Percentiles rank a stretch among this genome's conserved stretches.
These are phyloP conservation scores for Sycophaga agraensis DNA, from an alignment of 1,140 invertebrate species.

Conservation along the genomic window DNA sequence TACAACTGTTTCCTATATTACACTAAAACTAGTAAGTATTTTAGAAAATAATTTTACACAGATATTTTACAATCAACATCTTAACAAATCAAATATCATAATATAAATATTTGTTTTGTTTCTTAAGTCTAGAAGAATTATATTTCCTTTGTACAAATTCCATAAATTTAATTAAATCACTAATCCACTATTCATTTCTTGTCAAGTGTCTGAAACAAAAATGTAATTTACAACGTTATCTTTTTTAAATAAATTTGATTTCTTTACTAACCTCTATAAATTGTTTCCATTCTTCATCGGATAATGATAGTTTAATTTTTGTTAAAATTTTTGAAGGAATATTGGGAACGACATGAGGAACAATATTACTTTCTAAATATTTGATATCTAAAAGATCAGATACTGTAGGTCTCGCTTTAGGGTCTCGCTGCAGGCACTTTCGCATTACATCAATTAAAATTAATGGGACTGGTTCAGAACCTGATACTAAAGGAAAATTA, in stretches of 20 bases:
- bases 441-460: slow-evolving; percentile 64
- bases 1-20: slow-evolving; percentile 9
- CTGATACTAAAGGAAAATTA: slow-evolving; percentile 64
- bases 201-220: slow-evolving; percentile 36
- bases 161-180: background rate
- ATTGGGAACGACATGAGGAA: slow-evolving; percentile 8
- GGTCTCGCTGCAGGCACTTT: slow-evolving; percentile 71
- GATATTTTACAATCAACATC: slow-evolving; percentile 7
- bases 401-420: slow-evolving; percentile 70
- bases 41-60: slow-evolving; percentile 11
- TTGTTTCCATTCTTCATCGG: slow-evolving; percentile 48
- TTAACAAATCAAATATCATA: background rate
- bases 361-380: slow-evolving; percentile 52
- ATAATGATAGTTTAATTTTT: slow-evolving; percentile 45
- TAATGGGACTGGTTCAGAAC: slow-evolving; percentile 48
- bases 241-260: background rate
- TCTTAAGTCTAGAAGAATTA: background rate
- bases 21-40: slow-evolving; percentile 5
- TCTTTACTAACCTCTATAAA: slow-evolving; percentile 40
- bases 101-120: background rate
- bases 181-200: slow-evolving; percentile 20
- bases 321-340: slow-evolving; percentile 41
- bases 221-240: background rate
- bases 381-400: slow-evolving; percentile 69
- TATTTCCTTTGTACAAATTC: slow-evolving; percentile 9